These are phyloP conservation scores for Drosophila neocordata DNA, from an alignment of 1,140 invertebrate genomes.

Conservation along the genomic window DNA sequence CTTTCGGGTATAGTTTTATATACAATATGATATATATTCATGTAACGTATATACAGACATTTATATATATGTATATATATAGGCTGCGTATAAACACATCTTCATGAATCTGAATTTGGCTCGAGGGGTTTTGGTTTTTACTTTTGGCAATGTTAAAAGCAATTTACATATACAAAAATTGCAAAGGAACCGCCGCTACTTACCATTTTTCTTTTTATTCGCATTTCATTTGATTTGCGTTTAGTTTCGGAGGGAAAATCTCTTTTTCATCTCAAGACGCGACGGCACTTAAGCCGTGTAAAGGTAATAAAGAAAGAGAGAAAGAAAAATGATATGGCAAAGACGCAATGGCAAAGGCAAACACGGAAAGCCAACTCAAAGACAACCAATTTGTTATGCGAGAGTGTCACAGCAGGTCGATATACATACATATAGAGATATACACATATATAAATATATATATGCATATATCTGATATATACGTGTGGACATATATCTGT, in stretches of 20 bases:
- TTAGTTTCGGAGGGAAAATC: conserved; percentile 23
- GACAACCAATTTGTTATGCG: conserved; percentile 17
- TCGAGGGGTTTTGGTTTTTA: conserved; percentile 10
- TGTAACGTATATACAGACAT: background rate
- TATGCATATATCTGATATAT: conserved; percentile 1
- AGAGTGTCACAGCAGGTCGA: conserved; percentile 37
- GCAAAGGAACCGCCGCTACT: conserved; percentile 36
- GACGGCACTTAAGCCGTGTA: conserved; percentile 47
- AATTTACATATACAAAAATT: conserved; percentile 63
- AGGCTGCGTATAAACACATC: background rate
- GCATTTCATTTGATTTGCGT: conserved; percentile 68
- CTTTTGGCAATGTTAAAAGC: conserved; percentile 51
- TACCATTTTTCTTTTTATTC: conserved; percentile 70
- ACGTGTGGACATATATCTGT: conserved; percentile 1
- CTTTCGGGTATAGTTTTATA: conserved; percentile 4
- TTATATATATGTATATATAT: conserved; percentile 6
- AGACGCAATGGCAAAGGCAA: conserved; percentile 14
- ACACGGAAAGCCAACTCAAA: conserved; percentile 23
- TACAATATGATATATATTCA: conserved; percentile 7
- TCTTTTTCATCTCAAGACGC: background rate
- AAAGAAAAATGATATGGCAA: conserved; percentile 27
- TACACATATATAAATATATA: background rate
- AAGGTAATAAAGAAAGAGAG: conserved; percentile 56
- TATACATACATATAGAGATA: conserved; percentile 23
- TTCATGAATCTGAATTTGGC: conserved; percentile 5